phyloP scores from a whole-genome alignment of 2,797 vertebrate genomes.

The Periparus ater region DNA sequence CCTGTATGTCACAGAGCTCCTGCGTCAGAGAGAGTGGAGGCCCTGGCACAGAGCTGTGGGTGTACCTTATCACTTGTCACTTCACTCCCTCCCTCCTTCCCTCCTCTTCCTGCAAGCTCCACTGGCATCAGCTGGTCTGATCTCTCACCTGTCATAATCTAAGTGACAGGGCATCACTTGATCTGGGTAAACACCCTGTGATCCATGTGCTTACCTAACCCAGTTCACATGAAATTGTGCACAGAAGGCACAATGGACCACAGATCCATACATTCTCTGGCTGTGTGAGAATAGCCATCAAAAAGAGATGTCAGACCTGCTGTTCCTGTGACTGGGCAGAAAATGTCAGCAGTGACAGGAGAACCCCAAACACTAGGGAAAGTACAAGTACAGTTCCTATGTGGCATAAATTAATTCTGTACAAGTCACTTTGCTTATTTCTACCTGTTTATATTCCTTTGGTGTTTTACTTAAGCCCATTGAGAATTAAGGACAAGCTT shows the following conservation, averaged over 20 bases:
- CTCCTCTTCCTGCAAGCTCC: background rate
- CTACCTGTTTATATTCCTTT: background rate
- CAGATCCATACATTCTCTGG: too few relatives aligned
- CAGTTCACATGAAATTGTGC: background rate
- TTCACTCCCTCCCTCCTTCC: background rate
- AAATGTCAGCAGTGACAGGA: background rate
- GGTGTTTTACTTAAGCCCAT: background rate
- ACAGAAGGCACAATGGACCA: background rate
- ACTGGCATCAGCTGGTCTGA: background rate
- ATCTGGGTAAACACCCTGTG: background rate
- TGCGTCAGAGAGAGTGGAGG: fast-evolving
- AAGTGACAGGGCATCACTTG: background rate
- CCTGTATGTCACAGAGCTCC: background rate
- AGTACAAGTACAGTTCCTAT: background rate
- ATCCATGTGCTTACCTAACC: background rate
- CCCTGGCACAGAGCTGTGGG: background rate
- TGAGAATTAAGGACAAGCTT: background rate
- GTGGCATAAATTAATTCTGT: background rate
- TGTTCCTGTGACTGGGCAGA: background rate
- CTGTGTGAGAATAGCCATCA: fast-evolving
- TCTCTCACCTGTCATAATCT: background rate
- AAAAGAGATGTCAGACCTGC: background rate
- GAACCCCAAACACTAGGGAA: background rate
- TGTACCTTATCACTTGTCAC: background rate
- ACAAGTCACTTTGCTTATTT: background rate